These are phyloP conservation scores for Sardina pilchardus DNA, from an alignment of 2,113 vertebrate genomes.

Conservation along the genomic window DNA sequence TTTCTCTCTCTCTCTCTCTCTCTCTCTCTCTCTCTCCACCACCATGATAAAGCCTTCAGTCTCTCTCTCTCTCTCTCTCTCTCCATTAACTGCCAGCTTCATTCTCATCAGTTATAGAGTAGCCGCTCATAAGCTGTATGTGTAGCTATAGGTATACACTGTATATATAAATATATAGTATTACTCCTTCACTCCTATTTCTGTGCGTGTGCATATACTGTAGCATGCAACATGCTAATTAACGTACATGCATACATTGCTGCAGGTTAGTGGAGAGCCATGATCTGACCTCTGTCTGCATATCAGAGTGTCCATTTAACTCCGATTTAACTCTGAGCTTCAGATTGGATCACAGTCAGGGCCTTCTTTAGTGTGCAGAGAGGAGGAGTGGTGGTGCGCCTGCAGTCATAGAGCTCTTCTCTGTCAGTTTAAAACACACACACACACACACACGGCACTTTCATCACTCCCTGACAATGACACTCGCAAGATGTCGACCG, in stretches of 20 bases:
- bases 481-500: slow-evolving; percentile 23
- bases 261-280: not conserved
- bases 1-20: not conserved
- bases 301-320: not conserved
- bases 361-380: not conserved
- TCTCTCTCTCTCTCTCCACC: not conserved
- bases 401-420: not conserved
- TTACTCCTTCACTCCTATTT: not conserved
- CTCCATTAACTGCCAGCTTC: not conserved
- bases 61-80: not conserved
- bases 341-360: not conserved
- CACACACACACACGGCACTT: not conserved
- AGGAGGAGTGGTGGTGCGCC: not conserved
- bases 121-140: too few relatives aligned
- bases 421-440: not conserved
- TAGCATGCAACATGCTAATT: not conserved
- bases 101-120: too few relatives aligned
- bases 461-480: not conserved
- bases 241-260: not conserved
- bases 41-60: too few relatives aligned
- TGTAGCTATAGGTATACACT: too few relatives aligned
- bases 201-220: not conserved
- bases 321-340: not conserved
- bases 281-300: not conserved
- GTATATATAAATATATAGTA: not conserved